Evolutionary conservation across 2,888 invertebrate genomes (phyloP).

Genomic region (Daptonema setosum): DNA sequence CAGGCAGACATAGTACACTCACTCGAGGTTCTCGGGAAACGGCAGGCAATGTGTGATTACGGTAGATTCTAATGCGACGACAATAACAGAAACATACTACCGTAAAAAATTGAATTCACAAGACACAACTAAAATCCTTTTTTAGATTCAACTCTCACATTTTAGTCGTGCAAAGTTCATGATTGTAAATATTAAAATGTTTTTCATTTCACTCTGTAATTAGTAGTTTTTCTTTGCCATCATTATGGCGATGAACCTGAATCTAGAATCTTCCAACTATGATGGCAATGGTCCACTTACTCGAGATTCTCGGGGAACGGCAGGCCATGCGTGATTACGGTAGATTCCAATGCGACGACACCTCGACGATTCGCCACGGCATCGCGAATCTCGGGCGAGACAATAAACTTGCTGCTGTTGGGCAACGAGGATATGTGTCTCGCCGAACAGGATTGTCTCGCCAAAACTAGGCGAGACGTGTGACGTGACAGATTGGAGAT

Average conservation of each 20-base stretch:
- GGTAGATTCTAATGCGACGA: conserved; percentile 86
- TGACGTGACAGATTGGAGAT: too few relatives aligned
- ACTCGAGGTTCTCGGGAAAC: conserved; percentile 61
- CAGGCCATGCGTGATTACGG: conserved; percentile 95
- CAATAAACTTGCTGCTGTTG: neutral
- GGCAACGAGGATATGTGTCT: neutral
- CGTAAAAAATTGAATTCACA: neutral
- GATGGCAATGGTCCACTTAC: too few relatives aligned
- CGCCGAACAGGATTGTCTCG: too few relatives aligned
- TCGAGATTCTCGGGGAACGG: conserved; percentile 71
- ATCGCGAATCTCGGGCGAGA: conserved; percentile 35
- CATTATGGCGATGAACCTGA: too few relatives aligned
- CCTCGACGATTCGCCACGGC: conserved; percentile 45
- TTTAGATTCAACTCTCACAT: too few relatives aligned
- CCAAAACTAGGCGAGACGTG: too few relatives aligned
- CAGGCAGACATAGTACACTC: conserved; percentile 8
- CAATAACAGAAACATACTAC: conserved; percentile 12
- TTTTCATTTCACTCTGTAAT: too few relatives aligned
- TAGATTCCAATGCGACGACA: conserved; percentile 81
- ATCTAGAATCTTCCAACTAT: too few relatives aligned
- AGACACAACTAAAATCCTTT: too few relatives aligned
- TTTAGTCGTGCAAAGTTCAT: too few relatives aligned
- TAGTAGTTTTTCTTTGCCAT: neutral
- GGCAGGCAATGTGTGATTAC: conserved; percentile 98
- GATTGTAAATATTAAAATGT: neutral